Evolutionary conservation across 2,888 invertebrate species (phyloP).

Genomic region (Hemaris fuciformis): DNA sequence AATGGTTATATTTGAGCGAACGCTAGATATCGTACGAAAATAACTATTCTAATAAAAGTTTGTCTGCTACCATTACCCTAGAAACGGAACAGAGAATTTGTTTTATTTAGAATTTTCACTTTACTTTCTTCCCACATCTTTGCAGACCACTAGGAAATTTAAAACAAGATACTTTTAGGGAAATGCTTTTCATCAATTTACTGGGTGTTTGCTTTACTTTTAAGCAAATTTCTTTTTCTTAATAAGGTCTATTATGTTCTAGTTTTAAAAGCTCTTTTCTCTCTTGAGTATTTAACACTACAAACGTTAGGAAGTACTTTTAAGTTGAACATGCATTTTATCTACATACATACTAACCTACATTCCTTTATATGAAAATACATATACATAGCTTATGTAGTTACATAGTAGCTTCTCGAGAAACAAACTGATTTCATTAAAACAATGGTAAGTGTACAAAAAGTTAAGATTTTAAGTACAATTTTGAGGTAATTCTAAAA

Average conservation of each 20-base stretch:
- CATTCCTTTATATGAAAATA: no score
- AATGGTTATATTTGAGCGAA: neutral
- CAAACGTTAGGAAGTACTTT: no score
- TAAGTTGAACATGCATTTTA: no score
- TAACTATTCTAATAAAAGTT: constrained; percentile 1
- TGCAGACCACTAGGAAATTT: neutral
- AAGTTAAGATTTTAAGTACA: no score
- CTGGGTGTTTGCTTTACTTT: neutral
- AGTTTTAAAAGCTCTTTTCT: no score
- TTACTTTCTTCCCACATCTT: neutral
- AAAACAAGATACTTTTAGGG: neutral
- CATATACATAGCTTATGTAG: no score
- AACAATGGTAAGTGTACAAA: no score
- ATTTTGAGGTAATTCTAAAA: no score
- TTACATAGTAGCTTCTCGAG: no score
- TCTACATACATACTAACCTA: no score
- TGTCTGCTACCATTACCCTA: neutral
- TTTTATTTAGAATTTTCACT: constrained; percentile 6
- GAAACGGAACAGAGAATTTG: neutral
- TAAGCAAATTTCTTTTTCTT: neutral
- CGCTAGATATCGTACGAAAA: neutral
- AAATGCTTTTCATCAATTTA: neutral
- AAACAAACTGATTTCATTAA: no score
- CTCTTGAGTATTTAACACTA: no score
- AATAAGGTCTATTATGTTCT: neutral